Percentiles rank a stretch among this genome's conserved stretches.
phyloP scores from a whole-genome alignment of 2,797 vertebrate genomes.

The Poeciliopsis turneri region DNA sequence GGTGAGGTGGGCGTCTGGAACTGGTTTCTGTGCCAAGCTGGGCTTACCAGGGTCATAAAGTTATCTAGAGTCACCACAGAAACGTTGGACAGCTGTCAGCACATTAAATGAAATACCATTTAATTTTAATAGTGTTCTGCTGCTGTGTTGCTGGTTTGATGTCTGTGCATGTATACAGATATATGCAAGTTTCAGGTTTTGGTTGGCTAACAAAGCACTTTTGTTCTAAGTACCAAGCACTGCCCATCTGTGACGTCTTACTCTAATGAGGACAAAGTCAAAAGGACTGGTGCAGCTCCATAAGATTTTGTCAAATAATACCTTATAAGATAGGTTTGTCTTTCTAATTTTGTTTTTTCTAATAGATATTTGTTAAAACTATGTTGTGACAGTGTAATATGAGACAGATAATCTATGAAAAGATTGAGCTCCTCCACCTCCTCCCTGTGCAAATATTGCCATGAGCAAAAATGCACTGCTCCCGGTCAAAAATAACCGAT shows the following conservation, averaged over 20 bases:
- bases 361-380: too few species aligned
- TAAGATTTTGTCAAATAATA: constrained; percentile 35
- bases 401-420: too few species aligned
- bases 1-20: constrained; percentile 43
- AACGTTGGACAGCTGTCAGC: constrained; percentile 70
- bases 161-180: constrained; percentile 11
- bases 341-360: constrained; percentile 19
- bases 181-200: constrained; percentile 8
- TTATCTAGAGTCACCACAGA: constrained; percentile 67
- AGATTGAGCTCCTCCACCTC: too few species aligned
- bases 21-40: constrained; percentile 61
- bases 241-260: constrained; percentile 22
- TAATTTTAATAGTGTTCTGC: constrained; percentile 65
- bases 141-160: constrained; percentile 4
- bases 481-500: too few species aligned
- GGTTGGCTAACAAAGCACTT: constrained; percentile 53
- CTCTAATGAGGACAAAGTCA: constrained; percentile 16
- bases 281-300: constrained; percentile 28
- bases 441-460: too few species aligned
- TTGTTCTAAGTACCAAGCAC: constrained; percentile 41
- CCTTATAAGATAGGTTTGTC: constrained; percentile 35
- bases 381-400: too few species aligned
- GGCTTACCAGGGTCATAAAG: constrained; percentile 55
- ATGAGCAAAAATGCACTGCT: too few species aligned
- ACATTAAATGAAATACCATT: constrained; percentile 72